Evolutionary conservation across 2,113 vertebrate genomes (phyloP), one percentile per base, ranked within the genome.

Genomic region (Bubo bubo): DNA sequence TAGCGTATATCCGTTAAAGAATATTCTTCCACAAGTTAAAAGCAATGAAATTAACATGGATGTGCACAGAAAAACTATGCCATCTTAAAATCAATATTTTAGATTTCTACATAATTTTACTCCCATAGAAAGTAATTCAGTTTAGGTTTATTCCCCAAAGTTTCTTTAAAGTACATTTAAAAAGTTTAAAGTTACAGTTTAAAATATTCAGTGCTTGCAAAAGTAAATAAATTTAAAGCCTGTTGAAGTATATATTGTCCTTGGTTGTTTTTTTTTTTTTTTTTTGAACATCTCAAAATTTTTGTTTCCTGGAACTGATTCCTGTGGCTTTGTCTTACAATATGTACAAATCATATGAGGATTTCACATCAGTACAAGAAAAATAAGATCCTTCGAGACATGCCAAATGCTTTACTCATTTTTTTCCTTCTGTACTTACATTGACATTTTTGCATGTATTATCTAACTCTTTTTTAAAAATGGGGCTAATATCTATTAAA

Each of bases 151-250:
- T 89, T 94, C n/a, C 68, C 70, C 79, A 43, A 50, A 82, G 55
- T 76, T 95, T 49, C 95, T 96, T 95, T 81, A 86, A 87, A 34
- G 7, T 70, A 74, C 15, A 63, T 45, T 86, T 86, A 58, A 86
- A 94, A 90, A 91, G 1, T 32, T 45, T 27, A 34, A 79, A 71
- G 19, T 72, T 63, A 47, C 39, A 14, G 20, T n/a, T 67, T 77
- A 82, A 80, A 84, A 32, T 17, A 81, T 45, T 91, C 16, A 86
- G 4, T 90, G 26, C 1, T 35, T 94, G 53, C 58, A 95, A 88
- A 95, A 96, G 49, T 95, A 86, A 86, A 50, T 81, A 74, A 76
- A 47, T 62, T 82, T 89, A 92, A 96, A 95, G 32, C 66, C 41
- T 79, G 56, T 79, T 41, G 39, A 96, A 83, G 45, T 68, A 94